Conservation (phyloP, 2,113 vertebrate species). For the Mirounga angustirostris region DNA sequence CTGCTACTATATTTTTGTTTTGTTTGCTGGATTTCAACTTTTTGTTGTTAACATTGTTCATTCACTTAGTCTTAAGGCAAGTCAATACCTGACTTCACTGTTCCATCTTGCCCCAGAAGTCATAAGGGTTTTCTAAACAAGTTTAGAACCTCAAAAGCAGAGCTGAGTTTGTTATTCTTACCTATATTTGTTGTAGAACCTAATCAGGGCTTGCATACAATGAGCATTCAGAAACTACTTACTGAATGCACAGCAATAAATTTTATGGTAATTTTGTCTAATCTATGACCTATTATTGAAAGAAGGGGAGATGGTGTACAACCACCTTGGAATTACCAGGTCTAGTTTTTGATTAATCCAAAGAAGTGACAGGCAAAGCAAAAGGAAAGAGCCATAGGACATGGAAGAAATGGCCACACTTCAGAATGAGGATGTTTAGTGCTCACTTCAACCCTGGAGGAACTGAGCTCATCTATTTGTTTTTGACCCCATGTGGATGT, state of each 20-base stretch:
- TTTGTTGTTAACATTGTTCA: neutral
- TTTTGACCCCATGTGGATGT: neutral
- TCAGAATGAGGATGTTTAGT: neutral
- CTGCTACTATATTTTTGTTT: neutral
- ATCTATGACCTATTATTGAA: constrained; percentile 2
- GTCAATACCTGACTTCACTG: neutral
- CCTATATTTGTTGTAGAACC: neutral
- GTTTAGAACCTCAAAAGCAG: neutral
- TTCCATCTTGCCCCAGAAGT: neutral
- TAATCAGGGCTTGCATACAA: neutral
- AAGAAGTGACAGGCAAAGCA: neutral
- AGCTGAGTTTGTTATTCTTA: neutral
- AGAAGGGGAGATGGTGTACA: neutral
- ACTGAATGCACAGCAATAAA: neutral
- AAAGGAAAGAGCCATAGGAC: neutral
- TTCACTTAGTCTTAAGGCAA: constrained; percentile 3
- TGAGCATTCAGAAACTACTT: neutral
- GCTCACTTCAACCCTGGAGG: neutral
- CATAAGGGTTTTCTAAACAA: neutral
- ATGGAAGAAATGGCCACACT: neutral
- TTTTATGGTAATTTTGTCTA: constrained; percentile 1
- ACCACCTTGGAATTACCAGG: neutral
- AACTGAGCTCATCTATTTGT: neutral
- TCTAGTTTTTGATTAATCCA: neutral
- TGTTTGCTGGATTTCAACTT: neutral